A percentile compares a stretch with the other conserved stretches of the same genome.
Evolutionary conservation across 2,888 invertebrate species (phyloP).

Genomic region (Drosophila histrio): DNA sequence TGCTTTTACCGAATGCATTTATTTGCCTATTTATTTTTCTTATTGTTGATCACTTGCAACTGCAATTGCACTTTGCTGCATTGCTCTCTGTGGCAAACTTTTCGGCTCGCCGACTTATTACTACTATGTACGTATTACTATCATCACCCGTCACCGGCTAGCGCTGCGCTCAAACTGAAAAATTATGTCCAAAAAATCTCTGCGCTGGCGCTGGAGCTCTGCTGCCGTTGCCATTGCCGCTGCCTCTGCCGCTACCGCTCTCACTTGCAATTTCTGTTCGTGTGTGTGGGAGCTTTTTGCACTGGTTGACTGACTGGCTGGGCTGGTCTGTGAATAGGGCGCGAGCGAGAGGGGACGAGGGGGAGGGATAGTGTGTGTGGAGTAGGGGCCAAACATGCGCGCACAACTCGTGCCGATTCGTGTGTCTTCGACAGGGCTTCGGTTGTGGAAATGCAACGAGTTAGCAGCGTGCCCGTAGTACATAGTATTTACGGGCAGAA

Average conservation of each 20-base stretch:
- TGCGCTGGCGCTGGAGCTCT: constrained; percentile 71
- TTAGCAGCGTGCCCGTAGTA: constrained; percentile 63
- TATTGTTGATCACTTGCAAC: constrained; percentile 26
- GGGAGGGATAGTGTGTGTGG: too few species aligned
- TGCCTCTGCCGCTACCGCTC: constrained; percentile 36
- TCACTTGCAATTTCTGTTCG: constrained; percentile 61
- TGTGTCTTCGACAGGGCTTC: constrained; percentile 52
- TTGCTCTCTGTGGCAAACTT: constrained; percentile 44
- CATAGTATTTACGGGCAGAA: constrained; percentile 66
- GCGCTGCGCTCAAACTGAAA: constrained; percentile 76
- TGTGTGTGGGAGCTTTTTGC: constrained; percentile 54
- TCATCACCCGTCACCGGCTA: constrained; percentile 79
- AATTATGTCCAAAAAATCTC: constrained; percentile 74
- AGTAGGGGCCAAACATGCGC: constrained; percentile 64
- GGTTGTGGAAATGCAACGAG: constrained; percentile 63
- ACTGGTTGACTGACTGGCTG: constrained; percentile 62
- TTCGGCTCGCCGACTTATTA: constrained; percentile 67
- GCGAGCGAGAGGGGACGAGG: background rate
- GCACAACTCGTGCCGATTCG: constrained; percentile 64
- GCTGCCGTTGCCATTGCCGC: constrained; percentile 28
- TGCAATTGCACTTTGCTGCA: constrained; percentile 50
- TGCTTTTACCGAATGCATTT: background rate
- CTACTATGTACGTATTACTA: constrained; percentile 72
- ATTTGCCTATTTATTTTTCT: background rate
- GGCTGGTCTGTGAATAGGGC: constrained; percentile 5